These are phyloP conservation scores for Drosophila neonasuta DNA, from an alignment of 2,888 invertebrate genomes.

Conservation along the genomic window DNA sequence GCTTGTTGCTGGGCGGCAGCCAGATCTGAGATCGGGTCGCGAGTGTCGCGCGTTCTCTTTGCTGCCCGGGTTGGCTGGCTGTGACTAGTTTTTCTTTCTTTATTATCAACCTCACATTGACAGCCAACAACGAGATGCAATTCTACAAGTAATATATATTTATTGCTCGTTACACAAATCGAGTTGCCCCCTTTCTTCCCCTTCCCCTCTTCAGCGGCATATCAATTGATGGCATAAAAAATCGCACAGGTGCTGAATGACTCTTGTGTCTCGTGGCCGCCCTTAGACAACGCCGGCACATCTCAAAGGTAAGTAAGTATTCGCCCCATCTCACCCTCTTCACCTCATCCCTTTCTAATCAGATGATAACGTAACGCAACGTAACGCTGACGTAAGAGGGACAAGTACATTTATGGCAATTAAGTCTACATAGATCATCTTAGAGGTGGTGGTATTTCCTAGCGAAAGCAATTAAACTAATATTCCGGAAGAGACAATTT, in stretches of 20 bases:
- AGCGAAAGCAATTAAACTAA: slow-evolving; percentile 33
- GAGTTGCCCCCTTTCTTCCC: slow-evolving; percentile 9
- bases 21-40: slow-evolving; percentile 28
- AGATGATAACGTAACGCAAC: slow-evolving; percentile 18
- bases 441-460: slow-evolving; percentile 32
- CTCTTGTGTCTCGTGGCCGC: slow-evolving; percentile 52
- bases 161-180: slow-evolving; percentile 69
- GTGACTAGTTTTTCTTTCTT: slow-evolving; percentile 4
- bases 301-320: slow-evolving; percentile 45
- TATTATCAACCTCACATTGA: slow-evolving; percentile 34
- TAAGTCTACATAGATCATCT: not conserved
- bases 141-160: slow-evolving; percentile 59
- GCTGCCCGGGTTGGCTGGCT: slow-evolving; percentile 4
- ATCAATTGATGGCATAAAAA: slow-evolving; percentile 55
- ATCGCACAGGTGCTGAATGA: slow-evolving; percentile 65
- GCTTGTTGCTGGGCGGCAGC: slow-evolving; percentile 73
- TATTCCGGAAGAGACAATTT: slow-evolving; percentile 50
- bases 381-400: slow-evolving; percentile 66
- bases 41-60: slow-evolving; percentile 30
- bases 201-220: slow-evolving; percentile 19
- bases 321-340: not conserved
- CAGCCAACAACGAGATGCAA: slow-evolving; percentile 63
- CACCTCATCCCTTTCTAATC: not conserved
- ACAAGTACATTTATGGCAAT: not conserved
- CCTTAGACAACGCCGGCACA: slow-evolving; percentile 49